Evolutionary conservation across 2,888 invertebrate genomes (phyloP).

Genomic region (Nephrotoma flavescens): DNA sequence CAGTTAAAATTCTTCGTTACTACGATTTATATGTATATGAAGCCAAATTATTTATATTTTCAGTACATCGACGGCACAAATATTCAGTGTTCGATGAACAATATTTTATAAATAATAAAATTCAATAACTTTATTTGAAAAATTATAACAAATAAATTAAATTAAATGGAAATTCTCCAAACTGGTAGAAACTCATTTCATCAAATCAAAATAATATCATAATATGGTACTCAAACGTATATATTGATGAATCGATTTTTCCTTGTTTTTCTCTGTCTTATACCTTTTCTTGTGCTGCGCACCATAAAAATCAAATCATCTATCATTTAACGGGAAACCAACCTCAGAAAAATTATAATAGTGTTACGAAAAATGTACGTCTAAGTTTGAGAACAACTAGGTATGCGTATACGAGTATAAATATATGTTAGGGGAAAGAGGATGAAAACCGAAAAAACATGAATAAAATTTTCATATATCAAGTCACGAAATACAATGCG

Average conservation of each 20-base stretch:
- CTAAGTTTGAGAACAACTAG: too few relatives aligned
- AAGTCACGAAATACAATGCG: background rate
- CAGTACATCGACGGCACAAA: background rate
- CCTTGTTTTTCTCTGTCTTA: background rate
- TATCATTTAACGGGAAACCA: background rate
- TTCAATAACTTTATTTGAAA: background rate
- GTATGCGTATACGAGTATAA: background rate
- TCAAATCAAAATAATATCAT: background rate
- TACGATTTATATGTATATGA: background rate
- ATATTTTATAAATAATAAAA: background rate
- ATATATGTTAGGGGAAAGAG: background rate
- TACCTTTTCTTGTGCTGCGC: background rate
- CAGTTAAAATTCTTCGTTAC: background rate
- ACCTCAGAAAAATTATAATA: background rate
- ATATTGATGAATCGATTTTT: background rate
- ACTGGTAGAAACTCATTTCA: background rate
- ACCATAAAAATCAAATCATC: background rate
- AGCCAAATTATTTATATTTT: background rate
- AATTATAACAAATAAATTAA: background rate
- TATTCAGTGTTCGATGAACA: background rate
- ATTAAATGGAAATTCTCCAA: background rate
- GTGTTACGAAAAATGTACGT: background rate
- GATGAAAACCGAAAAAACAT: background rate
- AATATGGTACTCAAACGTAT: background rate
- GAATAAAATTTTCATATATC: background rate